Evolutionary conservation across 2,113 vertebrate species (phyloP), one percentile per base, ranked within the genome.

Genomic region (Phalacrocorax carbo): DNA sequence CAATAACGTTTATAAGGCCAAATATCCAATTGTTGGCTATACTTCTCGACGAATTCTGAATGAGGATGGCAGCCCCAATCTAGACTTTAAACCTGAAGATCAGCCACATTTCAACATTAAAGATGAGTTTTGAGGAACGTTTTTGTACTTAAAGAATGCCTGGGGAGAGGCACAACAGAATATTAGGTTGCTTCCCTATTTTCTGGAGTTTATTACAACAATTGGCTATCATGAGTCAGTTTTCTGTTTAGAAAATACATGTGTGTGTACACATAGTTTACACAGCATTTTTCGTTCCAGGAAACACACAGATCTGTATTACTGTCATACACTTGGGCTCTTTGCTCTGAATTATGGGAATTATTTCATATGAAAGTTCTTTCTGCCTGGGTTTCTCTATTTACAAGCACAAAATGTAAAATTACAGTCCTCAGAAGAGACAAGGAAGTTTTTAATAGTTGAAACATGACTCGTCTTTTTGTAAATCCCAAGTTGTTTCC

Each of bases 11-110:
- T 99, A 99, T 97, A 99, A 99, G 97, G 96, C 98, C 70, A 99
- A 99, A 77, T 99, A 99, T 32, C 99, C 99, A 48, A 99, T 99
- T 17, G 98, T 99, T 26, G 99, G 99, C 80, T 99, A 99, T 97
- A 99, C 99, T 0, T 98, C 99, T 15, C 98, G 98, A 15, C 97
- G 98, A 32, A 98, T 99, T 88, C 98, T 99, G 91, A 99, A 98
- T 5, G 95, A 98, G 52, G 99, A 99, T 4, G 99, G 99, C 66
- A 99, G 99, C 93, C 99, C 99, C 92, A 99, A 99, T 92, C 70
- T 98, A 80, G 96, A 98, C 97, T 99, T 99, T 85, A 98, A 98
- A 96, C 99, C 99, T 2, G 99, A 99, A 95, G 99, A 99, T 94
- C 99, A 99, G 95, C 99, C 99, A 46, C 98, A 99, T 58, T 99